Evolutionary conservation across 2,888 invertebrate species (phyloP), one percentile per base, ranked within the genome.

Genomic region (Zygaena filipendulae): DNA sequence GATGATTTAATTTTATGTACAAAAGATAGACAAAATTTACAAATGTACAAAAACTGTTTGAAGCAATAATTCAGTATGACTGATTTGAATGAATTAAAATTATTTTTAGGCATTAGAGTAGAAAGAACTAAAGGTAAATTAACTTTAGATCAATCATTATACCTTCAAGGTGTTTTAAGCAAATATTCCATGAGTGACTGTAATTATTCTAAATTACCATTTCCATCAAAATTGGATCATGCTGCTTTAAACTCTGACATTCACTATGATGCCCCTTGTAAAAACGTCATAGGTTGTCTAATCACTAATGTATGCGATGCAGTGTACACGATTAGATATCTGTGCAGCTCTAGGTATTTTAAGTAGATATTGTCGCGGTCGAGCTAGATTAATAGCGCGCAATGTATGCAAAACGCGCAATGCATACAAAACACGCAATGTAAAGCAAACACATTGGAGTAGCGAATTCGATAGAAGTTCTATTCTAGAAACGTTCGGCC

Each of bases 311-410:
- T 38, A 38, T 12, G 6, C 27, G 3, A 35, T 37, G 32, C 4
- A 36, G 4, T 36, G 36, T 25, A 39, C 32, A 7, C 35, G 37
- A 3, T 38, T 45, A 4, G 45, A 50, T 35, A 30, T 50, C 25
- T 35, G 49, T 38, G 25, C 25, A 4, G 9, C 34, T 24, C 30
- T 50, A 14, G 47, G 42, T 38, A 36, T 49, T 14, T 26, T 50
- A 16, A 48, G 47, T 29, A 39, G 47, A n/a, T n/a, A n/a, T n/a
- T n/a, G n/a, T n/a, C n/a, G n/a, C n/a, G n/a, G n/a, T n/a, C n/a
- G n/a, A n/a, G n/a, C n/a, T n/a, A n/a, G n/a, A n/a, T n/a, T n/a
- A n/a, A n/a, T n/a, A n/a, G n/a, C n/a, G n/a, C n/a, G n/a, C n/a
- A n/a, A n/a, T n/a, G n/a, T n/a, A n/a, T n/a, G n/a, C n/a, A n/a